Conservation (phyloP, 2,888 invertebrate species). For the Ellobium chinense region DNA sequence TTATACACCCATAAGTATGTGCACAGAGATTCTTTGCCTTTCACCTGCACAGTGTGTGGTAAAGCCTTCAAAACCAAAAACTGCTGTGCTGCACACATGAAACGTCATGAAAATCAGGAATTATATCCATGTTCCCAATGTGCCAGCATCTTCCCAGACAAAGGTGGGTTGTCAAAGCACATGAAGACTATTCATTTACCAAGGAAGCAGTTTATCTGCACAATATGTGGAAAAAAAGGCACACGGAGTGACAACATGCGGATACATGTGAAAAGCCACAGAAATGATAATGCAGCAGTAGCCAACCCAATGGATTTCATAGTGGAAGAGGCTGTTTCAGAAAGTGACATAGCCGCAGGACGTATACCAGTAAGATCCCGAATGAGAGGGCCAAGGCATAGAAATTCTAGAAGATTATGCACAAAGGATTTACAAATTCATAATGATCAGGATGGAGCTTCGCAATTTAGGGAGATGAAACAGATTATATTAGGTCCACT, state of each 20-base stretch:
- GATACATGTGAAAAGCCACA: conserved; percentile 67
- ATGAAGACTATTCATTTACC: conserved; percentile 69
- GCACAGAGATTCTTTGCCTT: conserved; percentile 62
- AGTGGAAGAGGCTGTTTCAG: conserved; percentile 1
- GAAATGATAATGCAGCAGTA: conserved; percentile 45
- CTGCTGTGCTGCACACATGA: conserved; percentile 69
- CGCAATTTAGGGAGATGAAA: neutral
- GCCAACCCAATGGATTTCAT: conserved; percentile 35
- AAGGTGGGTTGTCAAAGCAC: conserved; percentile 74
- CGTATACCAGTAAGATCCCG: neutral
- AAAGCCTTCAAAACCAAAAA: conserved; percentile 74
- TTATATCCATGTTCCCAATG: conserved; percentile 68
- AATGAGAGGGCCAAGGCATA: conserved; percentile 1
- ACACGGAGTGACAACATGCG: conserved; percentile 73
- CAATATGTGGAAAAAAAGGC: conserved; percentile 68
- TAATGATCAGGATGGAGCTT: neutral
- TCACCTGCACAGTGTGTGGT: conserved; percentile 64
- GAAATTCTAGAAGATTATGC: neutral
- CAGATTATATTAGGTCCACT: neutral
- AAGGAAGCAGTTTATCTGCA: conserved; percentile 69
- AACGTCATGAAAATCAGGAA: conserved; percentile 65
- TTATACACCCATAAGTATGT: conserved; percentile 71
- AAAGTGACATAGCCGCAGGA: neutral
- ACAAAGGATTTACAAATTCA: neutral
- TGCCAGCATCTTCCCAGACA: conserved; percentile 72